Evolutionary conservation across 1,140 invertebrate genomes (phyloP), one percentile per base, ranked within the genome.

Genomic region (Propsilocerus akamusi): DNA sequence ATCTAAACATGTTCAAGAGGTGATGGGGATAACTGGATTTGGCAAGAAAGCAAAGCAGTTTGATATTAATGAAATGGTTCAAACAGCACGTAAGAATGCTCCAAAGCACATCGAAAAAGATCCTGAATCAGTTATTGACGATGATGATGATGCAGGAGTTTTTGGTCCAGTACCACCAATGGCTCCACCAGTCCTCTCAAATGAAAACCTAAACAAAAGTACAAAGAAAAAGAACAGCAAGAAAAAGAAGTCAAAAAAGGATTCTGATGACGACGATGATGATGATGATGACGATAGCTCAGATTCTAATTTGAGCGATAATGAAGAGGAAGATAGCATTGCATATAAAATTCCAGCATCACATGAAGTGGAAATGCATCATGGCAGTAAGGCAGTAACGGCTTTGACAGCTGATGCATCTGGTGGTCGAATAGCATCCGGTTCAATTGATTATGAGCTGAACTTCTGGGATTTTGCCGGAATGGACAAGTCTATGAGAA

Each of bases 381-480:
- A 96, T 69, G 90, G 92, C 1, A 74, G 59, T 1, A 90, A 88
- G 70, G 83, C 88, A 3, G 80, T 95, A 0, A 81, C 88, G 2
- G 91, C 91, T 0, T 63, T 98, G 4, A 80, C 83, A 10, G 76
- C 90, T 1, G 95, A 99, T 71, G 86, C 90, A 1, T 86, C 91
- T 24, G 96, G 95, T 14, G 86, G 90, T 14, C 71, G 95, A 24
- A 67, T 98, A 11, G 88, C 91, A 0, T 86, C 87, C n/a, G 94
- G 95, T 8, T 87, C 85, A 5, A 77, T 90, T 23, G 93, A 98
- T 61, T 99, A 97, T 68, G 90, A 97, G 56, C 83, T 99, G 0
- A 84, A 83, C 51, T 87, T 98, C 54, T 99, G 91, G 90, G 95
- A 99, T 68, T 99, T 98, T 74, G 85, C 89, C 51, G 94, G 94